phyloP scores from a whole-genome alignment of 2,797 vertebrate genomes.

The Mormyrops boulengeri region DNA sequence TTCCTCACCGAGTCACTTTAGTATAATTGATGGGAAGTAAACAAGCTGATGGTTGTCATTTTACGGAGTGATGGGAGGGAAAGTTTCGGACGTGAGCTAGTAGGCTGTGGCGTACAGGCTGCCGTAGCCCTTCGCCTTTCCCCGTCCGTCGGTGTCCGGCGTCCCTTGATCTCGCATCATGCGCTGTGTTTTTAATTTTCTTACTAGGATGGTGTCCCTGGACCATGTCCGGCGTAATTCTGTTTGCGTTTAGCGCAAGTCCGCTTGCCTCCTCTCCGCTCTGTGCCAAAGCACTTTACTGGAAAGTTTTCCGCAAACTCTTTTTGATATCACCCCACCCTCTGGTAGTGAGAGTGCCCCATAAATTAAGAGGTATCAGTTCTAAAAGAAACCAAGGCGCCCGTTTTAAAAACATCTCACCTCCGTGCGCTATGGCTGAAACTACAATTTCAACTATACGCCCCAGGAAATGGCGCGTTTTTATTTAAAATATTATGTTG shows the following conservation, averaged over 20 bases:
- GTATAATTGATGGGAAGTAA: not conserved
- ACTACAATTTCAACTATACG: not conserved
- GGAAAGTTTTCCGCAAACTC: not conserved
- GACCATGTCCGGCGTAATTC: not conserved
- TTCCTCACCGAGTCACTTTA: not conserved
- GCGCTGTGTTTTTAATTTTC: not conserved
- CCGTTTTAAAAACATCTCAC: not conserved
- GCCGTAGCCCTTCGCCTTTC: not conserved
- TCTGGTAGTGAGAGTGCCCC: not conserved
- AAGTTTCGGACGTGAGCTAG: not conserved
- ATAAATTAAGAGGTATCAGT: not conserved
- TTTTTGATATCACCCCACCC: not conserved
- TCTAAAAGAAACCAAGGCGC: not conserved
- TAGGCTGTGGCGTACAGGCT: not conserved
- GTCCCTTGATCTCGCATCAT: not conserved
- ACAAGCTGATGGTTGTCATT: not conserved
- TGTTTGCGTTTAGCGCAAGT: not conserved
- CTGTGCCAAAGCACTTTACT: not conserved
- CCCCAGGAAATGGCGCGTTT: not conserved
- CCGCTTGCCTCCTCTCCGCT: not conserved
- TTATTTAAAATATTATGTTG: not conserved
- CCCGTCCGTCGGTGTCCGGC: not conserved
- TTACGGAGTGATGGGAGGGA: conserved; percentile 51
- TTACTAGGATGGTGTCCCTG: not conserved
- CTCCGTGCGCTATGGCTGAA: not conserved